These are phyloP conservation scores for Drosophila busckii DNA, from an alignment of 1,140 invertebrate species.

Conservation along the genomic window DNA sequence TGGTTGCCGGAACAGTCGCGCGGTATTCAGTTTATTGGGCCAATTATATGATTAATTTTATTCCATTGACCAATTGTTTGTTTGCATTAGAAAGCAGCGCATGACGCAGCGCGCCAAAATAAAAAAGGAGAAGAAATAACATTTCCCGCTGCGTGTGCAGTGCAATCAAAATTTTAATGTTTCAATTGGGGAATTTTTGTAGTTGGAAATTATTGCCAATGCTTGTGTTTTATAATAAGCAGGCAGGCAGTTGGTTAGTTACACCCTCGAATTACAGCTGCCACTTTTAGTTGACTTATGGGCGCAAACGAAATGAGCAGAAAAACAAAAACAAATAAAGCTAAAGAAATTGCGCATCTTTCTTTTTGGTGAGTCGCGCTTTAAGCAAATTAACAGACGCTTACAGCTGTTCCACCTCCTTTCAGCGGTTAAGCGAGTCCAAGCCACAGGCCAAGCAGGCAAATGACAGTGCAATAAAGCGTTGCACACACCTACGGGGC, in stretches of 20 bases:
- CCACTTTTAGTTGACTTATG: slow-evolving; percentile 67
- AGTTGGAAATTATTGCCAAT: slow-evolving; percentile 36
- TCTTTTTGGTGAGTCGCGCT: not conserved
- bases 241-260: too few relatives aligned
- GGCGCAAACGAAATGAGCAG: slow-evolving; percentile 21
- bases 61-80: slow-evolving; percentile 20
- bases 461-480: slow-evolving; percentile 53
- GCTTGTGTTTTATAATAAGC: too few relatives aligned
- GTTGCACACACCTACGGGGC: slow-evolving; percentile 53
- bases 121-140: too few relatives aligned
- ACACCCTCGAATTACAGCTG: slow-evolving; percentile 66
- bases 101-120: slow-evolving; percentile 55
- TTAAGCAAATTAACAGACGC: slow-evolving; percentile 69
- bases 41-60: slow-evolving; percentile 70
- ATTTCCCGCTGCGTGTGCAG: slow-evolving; percentile 1
- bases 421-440: slow-evolving; percentile 43
- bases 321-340: slow-evolving; percentile 32
- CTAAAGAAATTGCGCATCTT: slow-evolving; percentile 32
- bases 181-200: slow-evolving; percentile 27
- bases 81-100: slow-evolving; percentile 21
- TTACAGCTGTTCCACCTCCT: slow-evolving; percentile 65
- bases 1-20: not conserved
- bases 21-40: slow-evolving; percentile 45
- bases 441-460: slow-evolving; percentile 50
- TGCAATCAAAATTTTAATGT: slow-evolving; percentile 47